These are phyloP conservation scores for Octopus sinensis DNA, from an alignment of 1,140 invertebrate species.

Conservation along the genomic window DNA sequence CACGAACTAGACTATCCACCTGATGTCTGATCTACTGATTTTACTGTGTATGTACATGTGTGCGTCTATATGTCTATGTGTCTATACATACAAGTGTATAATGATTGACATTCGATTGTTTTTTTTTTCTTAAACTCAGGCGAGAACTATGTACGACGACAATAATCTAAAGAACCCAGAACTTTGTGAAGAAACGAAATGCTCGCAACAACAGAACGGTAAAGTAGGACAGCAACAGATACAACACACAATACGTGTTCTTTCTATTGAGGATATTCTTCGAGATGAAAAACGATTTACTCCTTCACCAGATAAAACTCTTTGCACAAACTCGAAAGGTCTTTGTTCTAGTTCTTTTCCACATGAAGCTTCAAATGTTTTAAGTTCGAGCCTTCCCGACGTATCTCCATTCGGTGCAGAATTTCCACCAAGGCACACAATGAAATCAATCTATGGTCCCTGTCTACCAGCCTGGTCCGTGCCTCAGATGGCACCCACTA, in stretches of 20 bases:
- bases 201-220: not conserved
- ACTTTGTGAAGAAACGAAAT: not conserved
- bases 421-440: not conserved
- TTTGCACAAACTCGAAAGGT: not conserved
- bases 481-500: not conserved
- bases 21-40: no score
- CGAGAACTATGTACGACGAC: no score
- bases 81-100: not conserved
- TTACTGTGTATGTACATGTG: not conserved
- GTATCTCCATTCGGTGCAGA: no score
- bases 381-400: no score
- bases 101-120: not conserved
- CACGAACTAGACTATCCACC: no score
- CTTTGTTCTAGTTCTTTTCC: not conserved
- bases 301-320: not conserved
- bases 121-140: no score
- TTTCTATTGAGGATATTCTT: slow-evolving; percentile 11
- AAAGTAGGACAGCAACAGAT: not conserved
- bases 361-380: not conserved
- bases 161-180: not conserved
- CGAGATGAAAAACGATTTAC: not conserved
- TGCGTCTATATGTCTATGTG: not conserved
- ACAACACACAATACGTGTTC: not conserved
- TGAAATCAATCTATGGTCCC: slow-evolving; percentile 1
- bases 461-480: not conserved